These are phyloP conservation scores for Mesochorus sp. DNA, from an alignment of 2,888 invertebrate species.

Conservation along the genomic window DNA sequence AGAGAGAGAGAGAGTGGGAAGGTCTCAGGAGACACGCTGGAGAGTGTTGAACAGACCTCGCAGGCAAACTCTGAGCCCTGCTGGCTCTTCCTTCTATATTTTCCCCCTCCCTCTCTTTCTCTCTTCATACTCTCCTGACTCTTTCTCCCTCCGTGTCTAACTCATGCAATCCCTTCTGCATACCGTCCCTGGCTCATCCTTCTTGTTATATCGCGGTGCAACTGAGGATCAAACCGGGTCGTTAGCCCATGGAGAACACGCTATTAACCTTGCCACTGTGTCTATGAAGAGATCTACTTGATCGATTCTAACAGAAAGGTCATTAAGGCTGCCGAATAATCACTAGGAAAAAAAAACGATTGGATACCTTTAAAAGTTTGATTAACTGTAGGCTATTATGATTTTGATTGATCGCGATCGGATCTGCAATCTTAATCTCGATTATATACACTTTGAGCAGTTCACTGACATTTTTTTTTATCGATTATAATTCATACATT, in stretches of 20 bases:
- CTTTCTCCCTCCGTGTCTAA: slow-evolving; percentile 52
- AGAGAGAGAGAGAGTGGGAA: not conserved
- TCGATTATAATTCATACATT: slow-evolving; percentile 1
- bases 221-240: slow-evolving; percentile 66
- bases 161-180: slow-evolving; percentile 17
- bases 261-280: slow-evolving; percentile 64
- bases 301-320: not conserved
- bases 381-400: slow-evolving; percentile 8
- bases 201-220: not conserved
- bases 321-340: not conserved
- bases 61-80: slow-evolving; percentile 43
- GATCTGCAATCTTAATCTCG: not conserved
- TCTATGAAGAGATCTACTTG: not conserved
- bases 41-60: slow-evolving; percentile 52
- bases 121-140: slow-evolving; percentile 61
- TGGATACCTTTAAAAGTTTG: not conserved
- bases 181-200: not conserved
- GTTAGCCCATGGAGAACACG: slow-evolving; percentile 65
- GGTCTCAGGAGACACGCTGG: slow-evolving; percentile 43
- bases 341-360: slow-evolving; percentile 6
- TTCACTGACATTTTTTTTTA: slow-evolving; percentile 20
- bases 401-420: slow-evolving; percentile 19
- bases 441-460: slow-evolving; percentile 2
- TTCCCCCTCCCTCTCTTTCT: slow-evolving; percentile 42
- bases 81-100: not conserved